Base-by-base conservation (phyloP, 2,113 vertebrate species). In the Anthoscopus minutus region DNA sequence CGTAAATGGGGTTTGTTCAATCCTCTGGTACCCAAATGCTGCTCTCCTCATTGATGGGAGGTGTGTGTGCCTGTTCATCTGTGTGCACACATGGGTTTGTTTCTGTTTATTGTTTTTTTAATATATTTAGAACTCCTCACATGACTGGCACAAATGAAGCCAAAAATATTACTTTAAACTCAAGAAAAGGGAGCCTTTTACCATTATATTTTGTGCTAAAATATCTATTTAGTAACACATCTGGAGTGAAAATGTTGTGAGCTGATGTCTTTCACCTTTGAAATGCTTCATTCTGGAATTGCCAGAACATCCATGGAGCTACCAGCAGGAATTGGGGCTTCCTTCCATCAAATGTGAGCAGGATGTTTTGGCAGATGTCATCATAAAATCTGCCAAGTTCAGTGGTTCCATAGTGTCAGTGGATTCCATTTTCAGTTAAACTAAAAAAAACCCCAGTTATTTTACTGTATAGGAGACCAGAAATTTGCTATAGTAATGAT, bases 361-460 rank as follows among this genome's bases (percentile, higher is more conserved):
- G 38, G 21, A 45, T 31, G 37, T 33, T 86, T 83, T 83, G 58
- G 64, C 33, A 80, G 30, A 65, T 56, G 45, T 11, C 80, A 76
- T 35, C 5, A 4, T 35, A n/a, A 65, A 50, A 30, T 2, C 38
- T 0, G 1, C 9, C 42, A 58, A 11, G 25, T 53, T 64, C 40
- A 48, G 28, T 40, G 53, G 69, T 37, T 78, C 12, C 19, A 15
- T 22, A 38, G 15, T 15, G 6, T 31, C 21, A 72, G n/a, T 53
- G 45, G 28, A 53, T 73, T 76, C 40, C 7, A 13, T 82, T 94
- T 83, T 30, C 54, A 73, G 12, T 69, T 60, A 16, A 48, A 42
- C 11, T 27, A 11, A 38, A 80, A 65, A 74, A 71, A 42, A 12
- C 6, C 4, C 4, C 7, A 51, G 37, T 65, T 6, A 7, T 71